Evolutionary conservation across 2,113 vertebrate species (phyloP), one percentile per base, ranked within the genome.

Genomic region (Athene noctua): DNA sequence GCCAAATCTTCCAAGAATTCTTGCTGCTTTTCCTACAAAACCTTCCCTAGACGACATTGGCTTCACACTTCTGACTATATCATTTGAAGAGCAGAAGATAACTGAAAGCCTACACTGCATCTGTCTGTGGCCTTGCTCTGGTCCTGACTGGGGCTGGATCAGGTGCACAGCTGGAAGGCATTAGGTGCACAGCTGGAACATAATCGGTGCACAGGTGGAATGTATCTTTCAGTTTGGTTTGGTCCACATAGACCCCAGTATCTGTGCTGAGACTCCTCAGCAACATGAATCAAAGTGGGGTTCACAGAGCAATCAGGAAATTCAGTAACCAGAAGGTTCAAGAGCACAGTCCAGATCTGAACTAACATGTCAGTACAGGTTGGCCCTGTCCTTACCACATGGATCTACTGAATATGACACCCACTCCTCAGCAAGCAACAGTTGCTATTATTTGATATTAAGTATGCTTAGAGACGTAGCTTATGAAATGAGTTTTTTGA

Each of bases 51-150:
- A 1, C 7, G 1, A 2, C 17, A 65, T 6, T 19, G 3, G 4
- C 26, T 55, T 59, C 44, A 54, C 5, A 10, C 6, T 14, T 34
- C 29, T 52, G 32, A 18, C 46, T 30, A 2, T 2, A 9, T 13
- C 8, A 34, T 8, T 29, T 16, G 2, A 4, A 81, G 16, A 75
- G 3, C 15, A 89, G 17, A 42, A 21, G 3, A 4, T 2, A 15
- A 15, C 22, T 23, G 22, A 29, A 8, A 5, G 26, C 7, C 2
- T 25, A 46, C 25, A 10, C 15, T 42, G 4, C 4, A 9, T 2
- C 1, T 17, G 0, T 7, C 9, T 27, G 7, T 0, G 0, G 5
- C 1, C 22, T 25, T 47, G 9, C 36, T 54, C 36, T 16, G 4
- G 9, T 16, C 0, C 16, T 32, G 23, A 15, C 54, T 68, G 3